Base-by-base conservation (phyloP, 2,888 invertebrate species). In the Synergus itoensis region DNA sequence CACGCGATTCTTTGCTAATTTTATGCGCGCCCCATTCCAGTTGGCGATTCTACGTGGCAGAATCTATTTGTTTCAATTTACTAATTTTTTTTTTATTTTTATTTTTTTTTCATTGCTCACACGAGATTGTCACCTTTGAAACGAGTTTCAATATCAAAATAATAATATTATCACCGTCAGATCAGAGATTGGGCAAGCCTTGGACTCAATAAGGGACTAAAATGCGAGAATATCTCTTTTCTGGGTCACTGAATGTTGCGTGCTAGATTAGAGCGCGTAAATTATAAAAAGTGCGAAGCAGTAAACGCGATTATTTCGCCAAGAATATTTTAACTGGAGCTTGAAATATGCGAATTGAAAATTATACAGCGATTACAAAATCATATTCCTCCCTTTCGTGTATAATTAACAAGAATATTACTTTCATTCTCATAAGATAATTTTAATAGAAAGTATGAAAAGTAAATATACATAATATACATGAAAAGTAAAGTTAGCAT, bases 1-100 rank as follows among this genome's bases (percentile, higher is more conserved):
- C 65, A 67, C 43, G 65, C 43, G 43, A 43, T 67, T n/a, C n/a
- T 53, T 53, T n/a, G 53, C 2, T 53, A 53, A 53, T 53, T 53
- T 53, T n/a, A 53, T 53, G 2, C 48, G 48, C 16, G 16, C 48
- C 48, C 16, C 16, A n/a, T 16, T 48, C 7, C 8, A 16, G 16
- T n/a, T 48, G 7, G 48, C 48, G 7, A n/a, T n/a, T 48, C 7
- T 48, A 48, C 28, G 28, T 3, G 3, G 28, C 28, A 28, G 28
- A 28, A 28, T 28, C 28, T 28, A 28, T 28, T 28, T 28, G 28
- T 28, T 28, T 28, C 28, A 28, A 28, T 2, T 28, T 28, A 28
- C 28, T 28, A 28, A 28, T 28, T 28, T 28, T 3, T 28, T 3
- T 28, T 28, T 28, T 28, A 0, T 28, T 3, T 28, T 28, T 1